Percentiles rank a stretch among this genome's conserved stretches.
These are phyloP conservation scores for Venustoraphidia nigricollis DNA, from an alignment of 2,888 invertebrate species.

Conservation along the genomic window DNA sequence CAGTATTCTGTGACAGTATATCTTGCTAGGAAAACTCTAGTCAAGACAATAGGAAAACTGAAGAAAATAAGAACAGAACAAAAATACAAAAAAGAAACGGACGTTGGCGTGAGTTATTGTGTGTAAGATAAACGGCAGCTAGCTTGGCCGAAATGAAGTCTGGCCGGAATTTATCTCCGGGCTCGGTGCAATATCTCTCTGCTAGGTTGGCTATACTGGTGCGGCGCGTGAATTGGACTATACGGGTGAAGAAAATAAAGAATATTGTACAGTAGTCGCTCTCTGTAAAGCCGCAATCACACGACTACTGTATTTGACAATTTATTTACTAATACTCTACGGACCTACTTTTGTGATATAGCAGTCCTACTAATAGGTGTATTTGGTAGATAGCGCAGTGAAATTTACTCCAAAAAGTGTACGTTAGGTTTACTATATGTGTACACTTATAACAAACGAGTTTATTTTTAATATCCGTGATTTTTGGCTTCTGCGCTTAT, in stretches of 20 bases:
- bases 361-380: no score
- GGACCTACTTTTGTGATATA: no score
- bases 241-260: conserved; percentile 24
- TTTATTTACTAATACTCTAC: no score
- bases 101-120: conserved; percentile 42
- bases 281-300: no score
- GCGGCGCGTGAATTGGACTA: neutral
- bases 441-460: no score
- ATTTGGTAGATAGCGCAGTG: no score
- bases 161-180: conserved; percentile 33
- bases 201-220: neutral
- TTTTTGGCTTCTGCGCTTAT: no score
- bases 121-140: conserved; percentile 55
- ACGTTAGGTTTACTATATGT: no score
- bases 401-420: no score
- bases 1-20: conserved; percentile 29
- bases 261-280: conserved; percentile 17
- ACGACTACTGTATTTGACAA: no score
- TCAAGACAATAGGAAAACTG: conserved; percentile 25
- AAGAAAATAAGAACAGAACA: conserved; percentile 13
- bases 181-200: conserved; percentile 28
- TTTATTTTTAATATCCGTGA: no score
- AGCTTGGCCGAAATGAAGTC: conserved; percentile 59
- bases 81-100: conserved; percentile 20
- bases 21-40: conserved; percentile 26